A percentile compares a stretch with the other conserved stretches of the same genome.
These are phyloP conservation scores for Cherax destructor DNA, from an alignment of 1,140 invertebrate genomes.

Conservation along the genomic window DNA sequence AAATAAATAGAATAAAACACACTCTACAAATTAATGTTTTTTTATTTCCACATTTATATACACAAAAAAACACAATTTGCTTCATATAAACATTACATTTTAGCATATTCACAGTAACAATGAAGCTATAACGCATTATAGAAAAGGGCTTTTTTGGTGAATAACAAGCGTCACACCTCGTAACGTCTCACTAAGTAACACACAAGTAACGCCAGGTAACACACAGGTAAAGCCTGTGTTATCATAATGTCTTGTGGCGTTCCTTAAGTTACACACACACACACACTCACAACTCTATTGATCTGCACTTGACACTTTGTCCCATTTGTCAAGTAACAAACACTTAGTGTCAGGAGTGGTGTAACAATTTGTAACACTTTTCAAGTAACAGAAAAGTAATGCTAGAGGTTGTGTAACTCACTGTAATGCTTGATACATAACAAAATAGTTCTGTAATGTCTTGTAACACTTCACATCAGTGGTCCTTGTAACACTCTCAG, in stretches of 20 bases:
- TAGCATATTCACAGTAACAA: not conserved
- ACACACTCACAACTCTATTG: too few species aligned
- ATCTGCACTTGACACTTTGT: too few species aligned
- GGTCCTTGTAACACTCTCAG: not conserved
- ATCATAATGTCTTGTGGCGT: not conserved
- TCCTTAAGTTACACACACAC: not conserved
- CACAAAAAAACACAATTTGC: not conserved
- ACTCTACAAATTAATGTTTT: not conserved
- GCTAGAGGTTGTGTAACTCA: not conserved
- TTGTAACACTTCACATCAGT: not conserved
- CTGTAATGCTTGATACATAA: not conserved
- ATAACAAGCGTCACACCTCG: not conserved
- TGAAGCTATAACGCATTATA: not conserved
- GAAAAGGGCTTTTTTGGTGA: not conserved
- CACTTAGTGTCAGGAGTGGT: too few species aligned
- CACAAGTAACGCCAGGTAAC: too few species aligned
- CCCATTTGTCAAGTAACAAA: too few species aligned
- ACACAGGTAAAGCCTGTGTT: too few species aligned
- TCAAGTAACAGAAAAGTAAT: too few species aligned
- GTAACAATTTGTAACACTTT: too few species aligned
- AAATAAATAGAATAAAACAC: not conserved
- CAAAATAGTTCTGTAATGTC: too few species aligned
- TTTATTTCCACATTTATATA: not conserved
- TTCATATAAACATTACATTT: not conserved
- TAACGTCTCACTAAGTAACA: not conserved